Evolutionary conservation across 2,888 invertebrate species (phyloP), one percentile per base, ranked within the genome.

Genomic region (Leuctra nigra): DNA sequence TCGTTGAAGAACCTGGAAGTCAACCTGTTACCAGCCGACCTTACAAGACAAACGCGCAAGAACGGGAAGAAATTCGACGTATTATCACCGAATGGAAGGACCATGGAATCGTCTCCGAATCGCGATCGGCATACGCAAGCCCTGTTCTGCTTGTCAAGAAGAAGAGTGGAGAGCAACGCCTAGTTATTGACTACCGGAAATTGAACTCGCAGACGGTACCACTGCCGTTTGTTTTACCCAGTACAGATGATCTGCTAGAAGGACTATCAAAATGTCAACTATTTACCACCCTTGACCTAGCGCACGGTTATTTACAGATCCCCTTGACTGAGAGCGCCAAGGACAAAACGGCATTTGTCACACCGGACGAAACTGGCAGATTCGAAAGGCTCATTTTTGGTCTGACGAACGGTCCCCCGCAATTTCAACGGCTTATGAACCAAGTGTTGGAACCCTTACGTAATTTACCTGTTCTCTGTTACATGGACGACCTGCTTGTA

Each of bases 61-160:
- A 46, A 13, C 46, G 46, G 3, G 46, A 13, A 46, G 46, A 22
- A 9, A 46, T 46, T 6, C 14, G 14, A 23, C 4, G 18, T 16
- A 46, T 46, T 46, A 16, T 46, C 6, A 24, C 13, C 4, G 46
- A 46, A 13, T 46, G 46, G 46, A 4, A n/a, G 3, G 24, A 46
- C 3, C 13, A 22, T 9, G 46, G 46, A 4, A 46, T 46, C 13
- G 46, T 46, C 3, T 14, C 41, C 13, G 41, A 41, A 6, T 9
- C 7, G 6, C 16, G 41, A 20, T 41, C 41, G 9, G 7, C 41
- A 18, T 41, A 41, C 13, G 6, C 41, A 9, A 18, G 18, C 9
- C 41, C 41, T 9, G 41, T 41, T 41, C 41, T 41, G 6, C n/a
- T 41, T 6, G 41, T 41, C 20, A 41, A 24, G 20, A 59, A 59